Conservation (phyloP, 2,797 vertebrate species). For the Lophotriccus pileatus region DNA sequence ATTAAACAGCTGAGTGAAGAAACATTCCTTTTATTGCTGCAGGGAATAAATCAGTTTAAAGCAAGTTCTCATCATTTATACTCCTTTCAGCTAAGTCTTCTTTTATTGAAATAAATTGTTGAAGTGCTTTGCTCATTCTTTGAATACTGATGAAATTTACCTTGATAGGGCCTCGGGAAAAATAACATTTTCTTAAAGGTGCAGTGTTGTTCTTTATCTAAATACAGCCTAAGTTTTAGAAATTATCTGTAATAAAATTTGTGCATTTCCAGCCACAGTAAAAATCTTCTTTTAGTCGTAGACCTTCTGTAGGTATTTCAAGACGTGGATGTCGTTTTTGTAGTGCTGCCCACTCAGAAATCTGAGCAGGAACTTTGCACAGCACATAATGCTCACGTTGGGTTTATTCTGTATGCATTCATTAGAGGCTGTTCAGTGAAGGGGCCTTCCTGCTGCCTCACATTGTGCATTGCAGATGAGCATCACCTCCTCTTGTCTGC, state of each 20-base stretch:
- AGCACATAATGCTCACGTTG: rapidly evolving
- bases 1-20: constrained; percentile 99
- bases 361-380: neutral
- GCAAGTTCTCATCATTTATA: constrained; percentile 98
- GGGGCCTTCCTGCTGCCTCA: neutral
- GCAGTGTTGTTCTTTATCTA: constrained; percentile 68
- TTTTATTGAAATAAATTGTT: constrained; percentile 96
- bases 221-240: constrained; percentile 37
- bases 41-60: constrained; percentile 99
- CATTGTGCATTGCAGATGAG: neutral
- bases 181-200: constrained; percentile 83
- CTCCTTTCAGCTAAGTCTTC: constrained; percentile 93
- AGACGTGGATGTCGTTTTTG: neutral
- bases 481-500: constrained; percentile 25
- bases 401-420: neutral
- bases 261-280: neutral
- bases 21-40: constrained; percentile 98
- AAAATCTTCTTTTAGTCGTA: neutral
- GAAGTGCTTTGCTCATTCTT: constrained; percentile 88
- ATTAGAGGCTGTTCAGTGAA: neutral
- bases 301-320: neutral
- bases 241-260: constrained; percentile 43
- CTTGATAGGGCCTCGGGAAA: constrained; percentile 81
- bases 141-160: constrained; percentile 89
- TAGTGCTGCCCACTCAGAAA: neutral